Conservation (phyloP, 2,888 invertebrate genomes). For the Julus scanicus region DNA sequence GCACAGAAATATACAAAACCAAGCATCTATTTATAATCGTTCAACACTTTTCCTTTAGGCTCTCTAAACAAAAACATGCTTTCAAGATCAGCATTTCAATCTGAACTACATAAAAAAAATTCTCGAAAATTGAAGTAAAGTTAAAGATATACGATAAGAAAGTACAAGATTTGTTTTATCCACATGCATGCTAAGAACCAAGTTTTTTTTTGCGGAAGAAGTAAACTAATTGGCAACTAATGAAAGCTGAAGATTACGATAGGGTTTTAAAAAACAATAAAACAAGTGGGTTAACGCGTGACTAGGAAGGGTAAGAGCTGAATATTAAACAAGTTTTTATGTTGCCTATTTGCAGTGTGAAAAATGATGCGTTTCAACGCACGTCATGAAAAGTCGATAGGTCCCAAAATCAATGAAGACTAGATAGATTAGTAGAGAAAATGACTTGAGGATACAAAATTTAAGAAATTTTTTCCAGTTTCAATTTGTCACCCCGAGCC, state of each 20-base stretch:
- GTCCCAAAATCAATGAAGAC: conserved; percentile 40
- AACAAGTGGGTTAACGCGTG: conserved; percentile 47
- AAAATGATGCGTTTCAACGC: not conserved
- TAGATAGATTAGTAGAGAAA: conserved; percentile 37
- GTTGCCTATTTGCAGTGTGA: not conserved
- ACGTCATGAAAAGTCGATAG: not conserved
- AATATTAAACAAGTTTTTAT: not conserved
- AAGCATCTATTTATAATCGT: conserved; percentile 24
- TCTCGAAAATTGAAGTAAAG: not conserved
- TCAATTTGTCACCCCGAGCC: not conserved
- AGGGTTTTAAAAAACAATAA: conserved; percentile 11
- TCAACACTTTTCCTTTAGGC: conserved; percentile 16
- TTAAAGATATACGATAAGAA: not conserved
- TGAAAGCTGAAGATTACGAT: not conserved
- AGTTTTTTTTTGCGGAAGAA: conserved; percentile 38
- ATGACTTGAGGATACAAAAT: conserved; percentile 6
- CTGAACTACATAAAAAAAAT: not conserved
- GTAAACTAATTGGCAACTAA: conserved; percentile 40
- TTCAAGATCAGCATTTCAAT: not conserved
- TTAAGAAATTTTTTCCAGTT: not conserved
- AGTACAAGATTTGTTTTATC: not conserved
- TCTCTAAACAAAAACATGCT: not conserved
- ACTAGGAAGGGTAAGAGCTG: conserved; percentile 50
- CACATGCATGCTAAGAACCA: conserved; percentile 30
- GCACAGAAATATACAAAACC: conserved; percentile 3